A percentile compares a stretch with the other conserved stretches of the same genome.
Evolutionary conservation across 2,888 invertebrate genomes (phyloP).

Genomic region (Mythimna vitellina): DNA sequence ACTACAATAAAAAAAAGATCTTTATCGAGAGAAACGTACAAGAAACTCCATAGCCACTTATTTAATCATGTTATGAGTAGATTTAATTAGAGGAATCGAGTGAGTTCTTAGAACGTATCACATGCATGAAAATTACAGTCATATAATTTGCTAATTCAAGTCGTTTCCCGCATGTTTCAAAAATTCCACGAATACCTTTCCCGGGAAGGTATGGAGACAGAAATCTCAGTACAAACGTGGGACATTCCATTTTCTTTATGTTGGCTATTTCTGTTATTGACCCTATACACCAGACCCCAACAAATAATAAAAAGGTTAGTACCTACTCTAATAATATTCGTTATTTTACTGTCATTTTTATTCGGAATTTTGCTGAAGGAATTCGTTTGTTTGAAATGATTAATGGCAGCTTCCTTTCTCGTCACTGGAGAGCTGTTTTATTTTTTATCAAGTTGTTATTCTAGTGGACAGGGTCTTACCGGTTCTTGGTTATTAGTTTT

Average conservation of each 20-base stretch:
- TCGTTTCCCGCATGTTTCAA: constrained; percentile 5
- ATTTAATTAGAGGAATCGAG: neutral
- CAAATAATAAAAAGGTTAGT: constrained; percentile 39
- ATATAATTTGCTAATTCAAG: constrained; percentile 19
- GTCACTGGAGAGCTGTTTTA: constrained; percentile 24
- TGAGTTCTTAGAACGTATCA: constrained; percentile 30
- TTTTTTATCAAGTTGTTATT: constrained; percentile 26
- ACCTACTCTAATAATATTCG: constrained; percentile 43
- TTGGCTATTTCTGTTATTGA: constrained; percentile 22
- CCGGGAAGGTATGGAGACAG: neutral
- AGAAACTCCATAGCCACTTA: no score
- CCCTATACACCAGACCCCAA: constrained; percentile 27
- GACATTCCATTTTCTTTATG: constrained; percentile 28
- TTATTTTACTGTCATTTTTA: constrained; percentile 54
- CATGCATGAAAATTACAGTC: constrained; percentile 7
- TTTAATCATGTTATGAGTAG: no score
- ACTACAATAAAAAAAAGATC: no score
- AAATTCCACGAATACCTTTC: constrained; percentile 8
- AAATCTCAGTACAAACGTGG: constrained; percentile 9
- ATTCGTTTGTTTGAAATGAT: constrained; percentile 54
- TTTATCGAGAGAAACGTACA: no score
- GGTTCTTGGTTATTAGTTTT: neutral
- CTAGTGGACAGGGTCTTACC: constrained; percentile 2
- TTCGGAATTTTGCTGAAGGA: constrained; percentile 37
- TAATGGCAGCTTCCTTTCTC: constrained; percentile 42